Evolutionary conservation across 2,797 vertebrate genomes (phyloP).

Genomic region (Galagoides demidoff): DNA sequence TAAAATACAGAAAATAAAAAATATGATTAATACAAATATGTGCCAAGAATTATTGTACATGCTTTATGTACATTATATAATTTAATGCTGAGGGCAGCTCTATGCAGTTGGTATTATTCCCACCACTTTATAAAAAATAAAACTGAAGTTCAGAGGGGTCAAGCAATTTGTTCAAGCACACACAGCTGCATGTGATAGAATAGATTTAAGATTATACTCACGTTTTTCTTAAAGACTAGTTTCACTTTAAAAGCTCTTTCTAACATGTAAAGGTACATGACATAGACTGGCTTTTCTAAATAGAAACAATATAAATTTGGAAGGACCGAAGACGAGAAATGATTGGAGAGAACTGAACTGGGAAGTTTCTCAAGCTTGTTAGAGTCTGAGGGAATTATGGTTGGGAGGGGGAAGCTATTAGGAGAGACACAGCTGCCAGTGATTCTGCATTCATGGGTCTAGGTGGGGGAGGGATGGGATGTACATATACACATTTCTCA

Average conservation of each 20-base stretch:
- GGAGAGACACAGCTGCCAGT: neutral
- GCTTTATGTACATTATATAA: no score
- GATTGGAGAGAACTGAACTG: fast-evolving
- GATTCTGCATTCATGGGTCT: neutral
- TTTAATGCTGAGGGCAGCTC: neutral
- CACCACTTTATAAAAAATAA: neutral
- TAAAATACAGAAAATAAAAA: neutral
- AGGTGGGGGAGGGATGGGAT: neutral
- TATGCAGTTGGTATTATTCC: neutral
- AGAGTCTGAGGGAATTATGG: neutral
- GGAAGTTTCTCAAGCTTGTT: neutral
- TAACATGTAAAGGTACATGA: neutral
- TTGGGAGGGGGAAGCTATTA: neutral
- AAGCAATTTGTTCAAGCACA: neutral
- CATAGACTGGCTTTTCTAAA: neutral
- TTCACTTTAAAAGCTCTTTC: neutral
- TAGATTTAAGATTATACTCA: neutral
- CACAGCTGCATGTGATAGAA: neutral
- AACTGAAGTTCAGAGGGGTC: neutral
- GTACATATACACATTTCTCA: neutral
- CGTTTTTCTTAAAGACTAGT: neutral
- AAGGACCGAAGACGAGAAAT: fast-evolving
- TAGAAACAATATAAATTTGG: fast-evolving
- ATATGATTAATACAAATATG: neutral
- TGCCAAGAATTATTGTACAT: neutral